Evolutionary conservation across 2,113 vertebrate genomes (phyloP), one percentile per base, ranked within the genome.

Genomic region (Formicarius rufipectus): DNA sequence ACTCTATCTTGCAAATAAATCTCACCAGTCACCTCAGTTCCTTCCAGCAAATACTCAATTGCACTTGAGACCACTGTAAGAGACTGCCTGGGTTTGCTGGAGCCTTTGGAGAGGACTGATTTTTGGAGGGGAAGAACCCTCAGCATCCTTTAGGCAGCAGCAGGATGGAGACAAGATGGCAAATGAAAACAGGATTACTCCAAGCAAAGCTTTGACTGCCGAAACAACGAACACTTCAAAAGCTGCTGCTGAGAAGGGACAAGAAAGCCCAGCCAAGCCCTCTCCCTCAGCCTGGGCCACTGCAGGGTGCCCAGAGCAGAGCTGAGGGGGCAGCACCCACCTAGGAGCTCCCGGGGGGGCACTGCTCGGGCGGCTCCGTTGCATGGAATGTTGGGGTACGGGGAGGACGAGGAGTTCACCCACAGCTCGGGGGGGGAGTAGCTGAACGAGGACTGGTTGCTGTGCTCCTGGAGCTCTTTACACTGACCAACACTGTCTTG

Each of bases 351-450:
- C 96, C 99, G 98, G 92, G 99, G 98, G n/a, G 99, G 98, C 75
- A 97, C 96, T 12, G 99, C 97, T 78, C 98, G 98, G 97, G 96
- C 98, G 97, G 99, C 98, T 98, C 99, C 99, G 47, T 99, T 99
- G 98, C 99, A 99, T 96, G 99, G 99, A 99, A 99, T 99, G 99
- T 99, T 99, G 95, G 99, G 99, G 94, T 99, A 99, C 6, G 98
- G 98, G 96, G 99, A 98, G 94, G 98, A 98, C 64, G 99, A 98
- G 85, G 98, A 98, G 93, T 97, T 98, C 72, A 98, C 98, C 99
- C 99, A 99, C 97, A 99, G 95, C 97, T 99, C 99, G 25, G 99
- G 98, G 56, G 99, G 95, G 62, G 99, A 98, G 93, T 99, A 99
- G 95, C 97, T 98, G 95, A 99, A 99, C 44, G 99, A 98, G 89